Percentiles rank a stretch among this genome's conserved stretches.
Evolutionary conservation across 2,797 vertebrate genomes (phyloP).

Genomic region (Gymnoscopelus braueri): DNA sequence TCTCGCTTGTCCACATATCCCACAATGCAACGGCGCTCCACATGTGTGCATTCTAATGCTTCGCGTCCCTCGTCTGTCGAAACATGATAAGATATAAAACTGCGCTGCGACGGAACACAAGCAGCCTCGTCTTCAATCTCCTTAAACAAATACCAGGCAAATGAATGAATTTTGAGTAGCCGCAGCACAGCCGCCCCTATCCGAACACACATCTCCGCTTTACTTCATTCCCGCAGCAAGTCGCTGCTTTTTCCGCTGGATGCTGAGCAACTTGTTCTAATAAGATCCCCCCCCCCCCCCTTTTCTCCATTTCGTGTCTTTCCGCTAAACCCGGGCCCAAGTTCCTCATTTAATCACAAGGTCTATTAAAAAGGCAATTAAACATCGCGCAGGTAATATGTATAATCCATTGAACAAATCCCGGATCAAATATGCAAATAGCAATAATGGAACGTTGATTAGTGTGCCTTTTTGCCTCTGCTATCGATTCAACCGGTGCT

Average conservation of each 20-base stretch:
- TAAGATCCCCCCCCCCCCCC: conserved; percentile 39
- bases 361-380: conserved; percentile 84
- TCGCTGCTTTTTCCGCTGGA: conserved; percentile 45
- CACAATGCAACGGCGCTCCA: conserved; percentile 52
- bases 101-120: conserved; percentile 62
- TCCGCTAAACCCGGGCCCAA: conserved; percentile 40
- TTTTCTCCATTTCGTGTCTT: conserved; percentile 6
- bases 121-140: conserved; percentile 77
- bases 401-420: conserved; percentile 81
- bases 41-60: conserved; percentile 52
- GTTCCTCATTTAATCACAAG: conserved; percentile 76
- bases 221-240: conserved; percentile 64
- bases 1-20: conserved; percentile 37
- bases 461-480: conserved; percentile 69
- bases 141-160: conserved; percentile 82
- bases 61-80: conserved; percentile 70
- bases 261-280: conserved; percentile 66
- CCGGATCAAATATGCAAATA: conserved; percentile 80
- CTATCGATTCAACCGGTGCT: conserved; percentile 63
- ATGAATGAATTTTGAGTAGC: conserved; percentile 82
- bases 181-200: conserved; percentile 56
- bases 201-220: conserved; percentile 65
- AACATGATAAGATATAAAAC: conserved; percentile 81
- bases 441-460: conserved; percentile 75
- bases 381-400: conserved; percentile 81